Base-by-base conservation (phyloP, 1,140 invertebrate species). In the Drosophila triauraria region DNA sequence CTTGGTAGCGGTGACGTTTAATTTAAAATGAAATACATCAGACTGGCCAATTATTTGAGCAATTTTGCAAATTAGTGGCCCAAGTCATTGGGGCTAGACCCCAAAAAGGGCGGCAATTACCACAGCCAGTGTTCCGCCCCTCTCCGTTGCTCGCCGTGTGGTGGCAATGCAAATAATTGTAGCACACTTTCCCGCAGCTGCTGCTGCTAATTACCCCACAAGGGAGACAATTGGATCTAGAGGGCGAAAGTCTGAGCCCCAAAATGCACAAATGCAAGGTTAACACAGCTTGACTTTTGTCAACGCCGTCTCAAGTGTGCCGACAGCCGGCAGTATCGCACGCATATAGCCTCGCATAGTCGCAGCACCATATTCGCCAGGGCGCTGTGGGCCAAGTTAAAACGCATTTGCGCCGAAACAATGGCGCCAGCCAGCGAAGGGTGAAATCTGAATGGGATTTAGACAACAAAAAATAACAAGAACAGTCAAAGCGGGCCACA, bases 21-120 rank as follows among this genome's bases (percentile, higher is more conserved):
- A 83, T 88, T 88, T 88, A 60, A 82, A 86, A 79, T 57, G 69
- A 79, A 87, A 82, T 80, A 74, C 83, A 87, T 86, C 84, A 83
- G 71, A 67, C 48, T 77, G 83, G 80, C 70, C 84, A 86, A 86
- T 86, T 86, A 88, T 86, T 86, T 86, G 67, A 80, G 80, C 83
- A 86, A 86, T 88, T 86, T 83, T 76, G 67, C 61, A 86, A 86
- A 86, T 86, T 86, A 86, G 84, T 86, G 76, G 80, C 63, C 60
- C 65, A 50, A 82, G 50, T 62, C 69, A 51, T 83, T 86, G 61
- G 40, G 47, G 54, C 72, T 56, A 42, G 61, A 44, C 63, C 44
- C 65, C 47, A 80, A 83, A 68, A 72, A n/a, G 32, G 13, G 67
- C 51, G 71, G 70, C 83, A 87, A 86, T 86, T 86, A 86, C 53